phyloP scores from a whole-genome alignment of 2,113 vertebrate species.

The Oenanthe oenanthe region DNA sequence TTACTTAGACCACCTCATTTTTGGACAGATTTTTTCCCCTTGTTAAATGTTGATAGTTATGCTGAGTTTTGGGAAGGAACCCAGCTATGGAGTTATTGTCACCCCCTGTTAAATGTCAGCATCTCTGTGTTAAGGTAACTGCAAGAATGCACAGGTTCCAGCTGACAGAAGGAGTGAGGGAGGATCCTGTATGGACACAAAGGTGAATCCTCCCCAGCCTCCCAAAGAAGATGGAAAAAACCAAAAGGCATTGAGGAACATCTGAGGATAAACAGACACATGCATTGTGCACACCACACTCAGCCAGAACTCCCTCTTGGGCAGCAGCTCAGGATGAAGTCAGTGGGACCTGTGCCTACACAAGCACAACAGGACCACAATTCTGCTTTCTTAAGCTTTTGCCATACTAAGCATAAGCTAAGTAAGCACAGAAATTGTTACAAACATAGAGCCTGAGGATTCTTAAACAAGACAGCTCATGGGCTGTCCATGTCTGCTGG shows the following conservation, averaged over 20 bases:
- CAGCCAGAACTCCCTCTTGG: background rate
- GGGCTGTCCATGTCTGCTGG: background rate
- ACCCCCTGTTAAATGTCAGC: background rate
- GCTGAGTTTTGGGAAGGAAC: background rate
- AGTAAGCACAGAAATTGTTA: background rate
- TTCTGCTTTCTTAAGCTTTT: conserved; percentile 29
- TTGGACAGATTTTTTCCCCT: background rate
- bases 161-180: background rate
- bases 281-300: accelerated
- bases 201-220: background rate
- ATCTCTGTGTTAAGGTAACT: background rate
- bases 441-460: background rate
- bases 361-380: conserved; percentile 12
- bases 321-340: background rate
- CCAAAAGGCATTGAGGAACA: background rate
- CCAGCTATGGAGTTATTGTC: background rate
- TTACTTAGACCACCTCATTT: background rate
- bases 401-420: background rate
- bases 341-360: background rate
- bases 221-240: background rate
- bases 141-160: background rate
- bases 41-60: background rate
- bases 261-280: background rate
- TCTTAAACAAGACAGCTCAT: background rate
- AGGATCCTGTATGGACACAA: background rate